A percentile compares a stretch with the other conserved stretches of the same genome.
Evolutionary conservation across 2,113 vertebrate species (phyloP).

Genomic region (Semicossyphus pulcher): DNA sequence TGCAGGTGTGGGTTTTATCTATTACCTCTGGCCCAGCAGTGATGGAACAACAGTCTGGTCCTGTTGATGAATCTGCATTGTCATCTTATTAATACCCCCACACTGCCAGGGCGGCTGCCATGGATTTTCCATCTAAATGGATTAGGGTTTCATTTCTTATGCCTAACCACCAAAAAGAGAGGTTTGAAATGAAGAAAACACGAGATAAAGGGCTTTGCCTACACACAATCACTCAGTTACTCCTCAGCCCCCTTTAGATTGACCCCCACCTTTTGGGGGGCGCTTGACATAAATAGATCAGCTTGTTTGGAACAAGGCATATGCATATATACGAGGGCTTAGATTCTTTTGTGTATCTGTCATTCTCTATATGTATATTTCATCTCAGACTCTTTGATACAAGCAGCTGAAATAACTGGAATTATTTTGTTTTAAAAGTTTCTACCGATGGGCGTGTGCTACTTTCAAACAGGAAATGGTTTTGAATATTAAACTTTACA

Average conservation of each 20-base stretch:
- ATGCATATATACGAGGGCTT: slow-evolving; percentile 48
- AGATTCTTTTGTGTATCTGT: slow-evolving; percentile 6
- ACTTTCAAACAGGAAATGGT: no score
- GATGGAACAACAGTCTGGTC: slow-evolving; percentile 72
- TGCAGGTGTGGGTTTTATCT: slow-evolving; percentile 54
- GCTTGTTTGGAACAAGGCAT: slow-evolving; percentile 34
- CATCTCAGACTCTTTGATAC: background rate
- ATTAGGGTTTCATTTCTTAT: slow-evolving; percentile 82
- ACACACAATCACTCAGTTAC: slow-evolving; percentile 54
- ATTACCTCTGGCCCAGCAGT: slow-evolving; percentile 63
- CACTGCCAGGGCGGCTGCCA: slow-evolving; percentile 53
- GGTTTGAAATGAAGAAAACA: slow-evolving; percentile 51
- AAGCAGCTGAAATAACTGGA: background rate
- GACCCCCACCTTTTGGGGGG: slow-evolving; percentile 29
- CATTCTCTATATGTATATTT: slow-evolving; percentile 12
- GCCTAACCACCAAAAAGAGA: slow-evolving; percentile 67
- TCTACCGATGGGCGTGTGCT: background rate
- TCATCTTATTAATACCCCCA: slow-evolving; percentile 80
- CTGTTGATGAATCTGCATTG: slow-evolving; percentile 77
- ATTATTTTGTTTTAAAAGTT: no score
- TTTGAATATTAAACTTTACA: slow-evolving; percentile 12
- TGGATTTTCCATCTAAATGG: slow-evolving; percentile 83
- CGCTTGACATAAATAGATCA: slow-evolving; percentile 40
- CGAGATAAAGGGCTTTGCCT: slow-evolving; percentile 61
- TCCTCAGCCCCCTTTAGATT: slow-evolving; percentile 30